Evolutionary conservation across 2,113 vertebrate genomes (phyloP), one percentile per base, ranked within the genome.

Genomic region (Erythrocercus mccallii): DNA sequence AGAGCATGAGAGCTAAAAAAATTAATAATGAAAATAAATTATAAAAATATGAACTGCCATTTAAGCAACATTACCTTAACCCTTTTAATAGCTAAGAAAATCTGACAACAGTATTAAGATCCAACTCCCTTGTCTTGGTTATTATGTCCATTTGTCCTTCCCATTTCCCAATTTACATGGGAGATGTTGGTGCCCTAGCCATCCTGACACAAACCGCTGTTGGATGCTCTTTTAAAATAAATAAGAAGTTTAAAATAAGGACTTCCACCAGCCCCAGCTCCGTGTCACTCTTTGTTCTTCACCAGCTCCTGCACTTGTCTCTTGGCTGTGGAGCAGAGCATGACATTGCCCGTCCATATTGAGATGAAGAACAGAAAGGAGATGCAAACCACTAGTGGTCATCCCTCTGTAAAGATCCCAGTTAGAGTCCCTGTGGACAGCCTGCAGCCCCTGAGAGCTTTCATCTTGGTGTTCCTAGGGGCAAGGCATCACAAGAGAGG

Each of bases 1-100:
- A 33, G 8, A 30, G 1, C 14, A 30, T 0, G 0, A 81, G 7
- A 56, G 4, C 14, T 45, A 72, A 44, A 5, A 76, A 61, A 0
- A 2, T 44, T 70, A 38, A 73, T 35, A 60, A 66, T 14, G n/a
- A 74, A 78, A 92, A 78, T 47, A 11, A 62, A 33, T 66, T 66
- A 5, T 6, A 71, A 44, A 85, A 68, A 54, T 3, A 4, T 38
- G 31, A 93, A 28, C 48, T 68, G 21, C 17, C 18, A 64, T 40
- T 72, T 76, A 79, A 72, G 12, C 53, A 84, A 45, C 11, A 53
- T 35, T 38, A 62, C 38, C 23, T 50, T 50, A 57, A 81, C 17
- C 11, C 8, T 58, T 68, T 54, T 62, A 68, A 69, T 10, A 87
- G 18, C 7, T 54, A 78, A 70, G 68, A 86, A 88, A 74, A 44